Conservation (phyloP, 2,113 vertebrate genomes). For the Myrmecophaga tridactyla region DNA sequence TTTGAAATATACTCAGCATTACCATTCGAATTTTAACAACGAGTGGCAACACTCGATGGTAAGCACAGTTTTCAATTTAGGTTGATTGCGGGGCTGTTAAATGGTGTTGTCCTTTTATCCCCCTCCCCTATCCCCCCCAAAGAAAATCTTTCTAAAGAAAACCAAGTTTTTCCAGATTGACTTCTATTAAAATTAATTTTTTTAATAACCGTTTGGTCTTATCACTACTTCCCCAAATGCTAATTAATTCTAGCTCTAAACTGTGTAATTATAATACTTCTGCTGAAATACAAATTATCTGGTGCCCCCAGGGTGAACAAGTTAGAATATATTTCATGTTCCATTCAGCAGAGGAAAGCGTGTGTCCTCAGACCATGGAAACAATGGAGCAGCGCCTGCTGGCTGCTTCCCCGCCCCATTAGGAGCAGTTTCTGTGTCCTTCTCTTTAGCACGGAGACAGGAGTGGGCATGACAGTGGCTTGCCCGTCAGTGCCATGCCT, state of each 20-base stretch:
- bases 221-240: constrained; percentile 72
- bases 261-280: constrained; percentile 77
- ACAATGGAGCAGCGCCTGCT: background rate
- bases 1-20: constrained; percentile 28
- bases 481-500: constrained; percentile 74
- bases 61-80: constrained; percentile 3
- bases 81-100: constrained; percentile 52
- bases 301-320: constrained; percentile 69
- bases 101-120: background rate
- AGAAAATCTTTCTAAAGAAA: constrained; percentile 52
- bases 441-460: constrained; percentile 69
- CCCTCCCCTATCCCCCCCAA: background rate
- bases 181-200: constrained; percentile 79
- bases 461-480: constrained; percentile 73
- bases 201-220: constrained; percentile 77
- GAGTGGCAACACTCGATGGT: constrained; percentile 32
- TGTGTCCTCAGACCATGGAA: constrained; percentile 54
- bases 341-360: constrained; percentile 72
- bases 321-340: constrained; percentile 72
- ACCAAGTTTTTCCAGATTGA: constrained; percentile 65
- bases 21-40: constrained; percentile 50
- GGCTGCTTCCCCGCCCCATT: constrained; percentile 15
- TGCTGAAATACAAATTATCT: constrained; percentile 81
- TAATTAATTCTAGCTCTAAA: constrained; percentile 83
- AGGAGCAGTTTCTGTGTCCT: constrained; percentile 39